Evolutionary conservation across 2,888 invertebrate genomes (phyloP), one percentile per base, ranked within the genome.

Genomic region (Ellobium chinense): DNA sequence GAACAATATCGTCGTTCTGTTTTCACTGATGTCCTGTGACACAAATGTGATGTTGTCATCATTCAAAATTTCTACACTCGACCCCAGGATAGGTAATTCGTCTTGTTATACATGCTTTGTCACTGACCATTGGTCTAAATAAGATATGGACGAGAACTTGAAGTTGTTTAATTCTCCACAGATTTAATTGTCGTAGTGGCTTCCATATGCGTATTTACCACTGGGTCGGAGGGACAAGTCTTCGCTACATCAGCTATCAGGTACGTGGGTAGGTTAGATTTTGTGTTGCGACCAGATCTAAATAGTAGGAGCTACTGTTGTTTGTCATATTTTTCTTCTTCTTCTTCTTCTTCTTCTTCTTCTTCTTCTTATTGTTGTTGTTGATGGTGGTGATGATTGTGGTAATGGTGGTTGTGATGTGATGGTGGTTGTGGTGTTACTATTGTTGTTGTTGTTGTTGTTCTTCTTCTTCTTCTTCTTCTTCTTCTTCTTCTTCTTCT

Each of bases 221-320:
- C 96, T 79, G 97, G 97, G 75, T 96, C 96, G 85, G 96, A 97
- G 92, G 97, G 97, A 21, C 96, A 97, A 93, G 96, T 97, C 24
- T 97, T 97, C 91, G 96, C 97, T 54, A 96, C 97, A 34, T 96
- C 96, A 81, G 96, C 96, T 68, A 96, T 97, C 87, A 91, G 94
- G 93, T 94, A 86, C 84, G 82, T 3, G 21, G 27, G 14, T n/a
- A n/a, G n/a, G n/a, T n/a, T n/a, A n/a, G n/a, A 46, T 7, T 27
- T 29, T 70, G 1, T 66, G 34, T 66, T 66, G 27, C n/a, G n/a
- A n/a, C n/a, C n/a, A 60, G 7, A n/a, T 60, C n/a, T 7, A n/a
- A 14, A 27, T 9, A 27, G 60, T 60, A 7, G 27, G 9, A 7
- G 46, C 7, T 46, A 46, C 18, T 46, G 46, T 46, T 46, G 18